These are phyloP conservation scores for Lophura nycthemera DNA, from an alignment of 2,113 vertebrate genomes.

Conservation along the genomic window DNA sequence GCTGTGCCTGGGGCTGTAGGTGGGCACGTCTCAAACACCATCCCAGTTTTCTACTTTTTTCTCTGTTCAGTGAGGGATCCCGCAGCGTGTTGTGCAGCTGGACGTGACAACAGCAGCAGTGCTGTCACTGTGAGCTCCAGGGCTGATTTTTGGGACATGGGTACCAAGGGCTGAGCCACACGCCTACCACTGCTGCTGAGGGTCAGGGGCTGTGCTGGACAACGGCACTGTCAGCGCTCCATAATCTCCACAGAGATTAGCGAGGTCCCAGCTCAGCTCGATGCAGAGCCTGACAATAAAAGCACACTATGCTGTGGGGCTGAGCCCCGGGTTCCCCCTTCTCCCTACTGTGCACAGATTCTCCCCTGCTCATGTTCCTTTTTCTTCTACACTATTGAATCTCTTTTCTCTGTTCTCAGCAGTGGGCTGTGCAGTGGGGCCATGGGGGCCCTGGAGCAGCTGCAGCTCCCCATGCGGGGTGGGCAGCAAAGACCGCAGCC, in stretches of 20 bases:
- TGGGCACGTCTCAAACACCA: background rate
- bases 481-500: constrained; percentile 83
- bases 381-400: accelerated
- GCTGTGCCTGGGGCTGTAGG: background rate
- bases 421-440: constrained; percentile 83
- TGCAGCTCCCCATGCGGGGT: constrained; percentile 85
- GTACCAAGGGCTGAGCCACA: accelerated
- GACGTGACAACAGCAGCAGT: accelerated
- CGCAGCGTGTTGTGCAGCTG: background rate
- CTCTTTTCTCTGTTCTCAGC: constrained; percentile 61
- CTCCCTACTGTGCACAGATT: too few relatives aligned
- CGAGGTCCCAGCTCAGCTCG: constrained; percentile 46
- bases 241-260: constrained; percentile 65
- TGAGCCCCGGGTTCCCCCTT: background rate
- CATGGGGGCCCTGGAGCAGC: constrained; percentile 86
- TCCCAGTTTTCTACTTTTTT: background rate
- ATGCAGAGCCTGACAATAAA: background rate
- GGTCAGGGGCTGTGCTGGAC: background rate
- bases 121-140: background rate
- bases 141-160: background rate
- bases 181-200: accelerated
- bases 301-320: background rate
- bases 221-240: constrained; percentile 35
- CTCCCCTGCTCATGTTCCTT: background rate
- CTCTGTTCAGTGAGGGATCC: background rate